These are phyloP conservation scores for Carassius gibelio DNA, from an alignment of 2,113 vertebrate genomes.

Conservation along the genomic window DNA sequence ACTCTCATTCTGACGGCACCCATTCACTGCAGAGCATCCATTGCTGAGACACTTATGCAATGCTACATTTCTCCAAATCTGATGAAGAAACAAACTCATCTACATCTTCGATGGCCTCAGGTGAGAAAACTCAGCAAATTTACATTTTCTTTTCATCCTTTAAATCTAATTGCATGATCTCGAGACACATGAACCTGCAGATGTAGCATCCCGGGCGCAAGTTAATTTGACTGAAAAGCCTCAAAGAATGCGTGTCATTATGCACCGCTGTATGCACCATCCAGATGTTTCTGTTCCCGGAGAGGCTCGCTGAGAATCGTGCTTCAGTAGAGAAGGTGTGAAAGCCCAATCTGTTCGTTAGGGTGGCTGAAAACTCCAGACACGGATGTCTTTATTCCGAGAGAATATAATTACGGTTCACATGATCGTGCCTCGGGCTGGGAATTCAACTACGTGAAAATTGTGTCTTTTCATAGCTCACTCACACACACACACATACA, in stretches of 20 bases:
- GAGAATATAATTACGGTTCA: slow-evolving; percentile 72
- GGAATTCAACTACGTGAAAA: slow-evolving; percentile 58
- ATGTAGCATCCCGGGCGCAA: background rate
- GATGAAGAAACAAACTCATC: background rate
- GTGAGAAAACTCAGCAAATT: background rate
- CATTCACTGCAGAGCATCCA: background rate
- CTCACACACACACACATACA: background rate
- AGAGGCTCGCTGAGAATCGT: background rate
- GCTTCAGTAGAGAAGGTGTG: slow-evolving; percentile 32
- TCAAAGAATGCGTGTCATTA: background rate
- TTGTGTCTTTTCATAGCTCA: slow-evolving; percentile 53
- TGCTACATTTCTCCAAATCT: background rate
- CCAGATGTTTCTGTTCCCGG: slow-evolving; percentile 39
- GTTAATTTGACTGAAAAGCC: background rate
- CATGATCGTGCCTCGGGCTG: slow-evolving; percentile 62
- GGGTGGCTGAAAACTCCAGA: slow-evolving; percentile 58
- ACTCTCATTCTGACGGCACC: background rate
- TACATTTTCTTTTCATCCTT: background rate
- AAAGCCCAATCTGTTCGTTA: slow-evolving; percentile 34
- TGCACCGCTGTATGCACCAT: slow-evolving; percentile 21
- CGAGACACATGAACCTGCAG: background rate
- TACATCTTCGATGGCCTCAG: background rate
- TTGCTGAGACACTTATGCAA: background rate
- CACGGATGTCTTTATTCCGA: slow-evolving; percentile 74
- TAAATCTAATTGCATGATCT: background rate